Percentiles rank a stretch among this genome's conserved stretches.
These are phyloP conservation scores for Scolanthus callimorphus DNA, from an alignment of 92 coral and sea anemone species.

Conservation along the genomic window DNA sequence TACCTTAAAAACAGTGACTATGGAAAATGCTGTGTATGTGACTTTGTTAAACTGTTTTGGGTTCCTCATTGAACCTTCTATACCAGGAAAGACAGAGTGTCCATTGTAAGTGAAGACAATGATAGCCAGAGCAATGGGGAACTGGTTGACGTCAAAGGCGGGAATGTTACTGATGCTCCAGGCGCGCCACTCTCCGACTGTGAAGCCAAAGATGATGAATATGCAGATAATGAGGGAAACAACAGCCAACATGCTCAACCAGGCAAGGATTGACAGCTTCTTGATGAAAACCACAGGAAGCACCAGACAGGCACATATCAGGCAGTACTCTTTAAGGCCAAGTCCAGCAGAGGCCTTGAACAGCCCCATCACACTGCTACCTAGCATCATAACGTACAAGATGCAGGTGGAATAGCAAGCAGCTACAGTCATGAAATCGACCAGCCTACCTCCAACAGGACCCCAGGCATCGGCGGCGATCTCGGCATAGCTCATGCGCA, in stretches of 20 bases:
- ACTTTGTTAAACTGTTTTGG: constrained; percentile 68
- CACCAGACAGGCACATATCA: constrained; percentile 44
- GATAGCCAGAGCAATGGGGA: constrained; percentile 77
- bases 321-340: constrained; percentile 50
- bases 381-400: constrained; percentile 51
- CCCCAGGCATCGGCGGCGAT: constrained; percentile 82
- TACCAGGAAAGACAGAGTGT: constrained; percentile 76
- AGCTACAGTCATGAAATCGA: constrained; percentile 59
- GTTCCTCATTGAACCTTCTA: constrained; percentile 77
- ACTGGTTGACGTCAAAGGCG: constrained; percentile 33
- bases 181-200: constrained; percentile 39
- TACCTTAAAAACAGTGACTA: constrained; percentile 47
- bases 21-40: constrained; percentile 49
- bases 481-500: constrained; percentile 75
- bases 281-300: constrained; percentile 56
- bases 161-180: constrained; percentile 58
- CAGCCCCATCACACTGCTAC: constrained; percentile 46
- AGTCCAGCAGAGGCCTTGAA: constrained; percentile 16
- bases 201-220: constrained; percentile 48
- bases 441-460: constrained; percentile 66
- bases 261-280: constrained; percentile 61
- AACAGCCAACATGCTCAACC: constrained; percentile 78
- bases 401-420: constrained; percentile 55
- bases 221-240: constrained; percentile 47
- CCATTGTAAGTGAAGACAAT: constrained; percentile 70